Percentiles rank a stretch among this genome's conserved stretches.
Conservation (phyloP, 2,113 vertebrate species). For the Sigmodon hispidus region DNA sequence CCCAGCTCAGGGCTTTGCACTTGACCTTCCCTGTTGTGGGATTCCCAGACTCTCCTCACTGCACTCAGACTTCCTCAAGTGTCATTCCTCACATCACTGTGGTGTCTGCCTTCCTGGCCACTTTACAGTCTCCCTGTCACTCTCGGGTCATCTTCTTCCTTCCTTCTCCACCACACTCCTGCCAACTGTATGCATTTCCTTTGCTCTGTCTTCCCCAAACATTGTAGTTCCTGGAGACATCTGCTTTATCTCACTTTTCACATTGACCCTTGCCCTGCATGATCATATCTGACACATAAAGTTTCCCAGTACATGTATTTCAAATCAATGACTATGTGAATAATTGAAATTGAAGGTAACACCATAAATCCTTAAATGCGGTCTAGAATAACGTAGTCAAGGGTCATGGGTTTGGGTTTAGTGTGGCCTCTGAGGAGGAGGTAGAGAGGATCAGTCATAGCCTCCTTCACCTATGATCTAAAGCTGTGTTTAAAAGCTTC, state of each 20-base stretch:
- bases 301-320: not conserved
- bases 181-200: not conserved
- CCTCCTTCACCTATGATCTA: not conserved
- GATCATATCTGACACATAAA: not conserved
- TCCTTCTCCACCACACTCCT: not conserved
- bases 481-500: not conserved
- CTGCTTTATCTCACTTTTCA: not conserved
- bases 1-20: fast-evolving
- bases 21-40: not conserved
- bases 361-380: not conserved
- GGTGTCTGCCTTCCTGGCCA: not conserved
- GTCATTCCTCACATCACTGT: not conserved
- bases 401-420: not conserved
- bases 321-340: not conserved
- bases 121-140: not conserved
- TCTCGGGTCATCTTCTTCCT: not conserved
- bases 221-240: not conserved
- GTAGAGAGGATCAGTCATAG: not conserved
- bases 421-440: not conserved
- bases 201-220: not conserved
- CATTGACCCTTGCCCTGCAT: not conserved
- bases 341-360: not conserved
- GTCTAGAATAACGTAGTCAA: not conserved
- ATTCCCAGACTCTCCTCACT: not conserved
- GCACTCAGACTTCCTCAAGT: fast-evolving